Conservation (phyloP, 92 coral and sea anemone genomes). For the Palythoa caribaeorum region DNA sequence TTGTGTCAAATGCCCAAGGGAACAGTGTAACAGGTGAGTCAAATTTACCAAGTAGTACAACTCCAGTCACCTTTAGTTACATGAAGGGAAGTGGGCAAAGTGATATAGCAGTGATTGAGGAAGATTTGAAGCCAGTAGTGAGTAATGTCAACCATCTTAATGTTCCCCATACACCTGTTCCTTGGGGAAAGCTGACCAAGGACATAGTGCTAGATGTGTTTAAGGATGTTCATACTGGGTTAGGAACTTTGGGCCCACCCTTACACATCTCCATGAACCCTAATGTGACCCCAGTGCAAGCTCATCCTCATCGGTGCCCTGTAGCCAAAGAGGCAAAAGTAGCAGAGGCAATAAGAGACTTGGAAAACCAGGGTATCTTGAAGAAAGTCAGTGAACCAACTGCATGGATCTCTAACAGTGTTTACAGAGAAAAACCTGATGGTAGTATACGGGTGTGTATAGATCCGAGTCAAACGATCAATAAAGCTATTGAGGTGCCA, state of each 20-base stretch:
- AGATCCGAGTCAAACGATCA: constrained; percentile 29
- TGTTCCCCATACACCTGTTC: constrained; percentile 25
- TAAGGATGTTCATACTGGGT: constrained; percentile 42
- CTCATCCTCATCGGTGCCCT: constrained; percentile 57
- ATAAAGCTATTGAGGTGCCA: constrained; percentile 35
- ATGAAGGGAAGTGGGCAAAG: too few species aligned
- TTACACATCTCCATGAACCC: constrained; percentile 45
- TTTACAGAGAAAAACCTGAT: constrained; percentile 50
- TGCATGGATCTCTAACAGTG: constrained; percentile 55
- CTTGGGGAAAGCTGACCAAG: constrained; percentile 49
- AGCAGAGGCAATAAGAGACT: constrained; percentile 43
- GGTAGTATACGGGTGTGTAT: constrained; percentile 51
- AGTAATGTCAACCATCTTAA: background rate
- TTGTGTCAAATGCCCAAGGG: constrained; percentile 18
- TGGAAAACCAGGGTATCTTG: constrained; percentile 51
- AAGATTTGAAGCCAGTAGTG: background rate
- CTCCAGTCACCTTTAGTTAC: background rate
- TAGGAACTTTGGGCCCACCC: constrained; percentile 59
- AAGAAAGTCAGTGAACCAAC: constrained; percentile 54
- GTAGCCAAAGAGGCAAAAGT: constrained; percentile 47
- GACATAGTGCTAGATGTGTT: constrained; percentile 32
- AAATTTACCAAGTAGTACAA: background rate
- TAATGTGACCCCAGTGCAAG: constrained; percentile 48
- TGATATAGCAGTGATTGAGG: too few species aligned
- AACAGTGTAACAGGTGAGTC: background rate